Evolutionary conservation across 2,888 invertebrate genomes (phyloP), one percentile per base, ranked within the genome.

Genomic region (Autographa pulchrina): DNA sequence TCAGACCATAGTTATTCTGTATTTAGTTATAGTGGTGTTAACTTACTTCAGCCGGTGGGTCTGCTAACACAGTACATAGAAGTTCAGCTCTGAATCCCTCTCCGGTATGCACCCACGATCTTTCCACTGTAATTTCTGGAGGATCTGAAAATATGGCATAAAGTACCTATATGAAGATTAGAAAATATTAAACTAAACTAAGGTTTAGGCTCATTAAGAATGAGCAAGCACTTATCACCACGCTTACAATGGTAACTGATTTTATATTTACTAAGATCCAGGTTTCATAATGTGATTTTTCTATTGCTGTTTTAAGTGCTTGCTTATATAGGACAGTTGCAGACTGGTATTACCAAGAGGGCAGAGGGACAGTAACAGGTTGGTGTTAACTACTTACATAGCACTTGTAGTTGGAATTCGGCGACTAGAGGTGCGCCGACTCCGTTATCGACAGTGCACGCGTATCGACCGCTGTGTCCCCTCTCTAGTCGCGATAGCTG

Each of bases 41-140:
- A 35, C 92, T 93, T 89, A 97, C 97, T 95, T 97, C 96, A 63
- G 97, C 97, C 0, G 96, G 96, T 6, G 97, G 97, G 86, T 97
- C 97, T 2, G 97, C 97, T 56, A 97, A 96, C 14, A 97, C 97
- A 56, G 97, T 97, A 87, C 97, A 97, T 38, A 97, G 96, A 48
- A 97, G 94, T 83, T 97, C 97, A 2, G 97, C 97, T 78, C 97
- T 94, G 90, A 97, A 97, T 0, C 97, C 97, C 85, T 97, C 97
- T 0, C 97, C 97, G 0, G 97, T 97, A 89, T 97, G 97, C 64
- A 97, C 96, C 97, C 97, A 97, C 11, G 97, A 97, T 66, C 97
- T 93, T 90, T 97, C 97, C 85, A 97, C 97, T 67, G 96, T 96
- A 79, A 97, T 97, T 89, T 97, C 97, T 5, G 97, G 97, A 0